Percentiles rank a stretch among this genome's conserved stretches.
phyloP scores from a whole-genome alignment of 2,888 invertebrate species.

The Trichogramma evanescens region DNA sequence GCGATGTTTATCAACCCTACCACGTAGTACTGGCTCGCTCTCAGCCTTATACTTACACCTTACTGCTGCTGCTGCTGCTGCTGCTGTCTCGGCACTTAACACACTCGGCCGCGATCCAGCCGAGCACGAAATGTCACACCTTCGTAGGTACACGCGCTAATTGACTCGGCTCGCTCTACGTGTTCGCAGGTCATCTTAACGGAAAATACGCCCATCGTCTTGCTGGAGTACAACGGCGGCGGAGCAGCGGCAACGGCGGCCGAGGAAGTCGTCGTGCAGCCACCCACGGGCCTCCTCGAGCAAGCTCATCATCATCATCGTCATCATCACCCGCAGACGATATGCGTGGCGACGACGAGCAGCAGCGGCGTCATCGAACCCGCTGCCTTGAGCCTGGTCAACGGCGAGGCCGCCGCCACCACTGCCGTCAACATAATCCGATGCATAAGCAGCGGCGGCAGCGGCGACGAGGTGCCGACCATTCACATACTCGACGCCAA shows the following conservation, averaged over 20 bases:
- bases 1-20: too few relatives aligned
- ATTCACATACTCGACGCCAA: constrained; percentile 42
- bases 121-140: too few relatives aligned
- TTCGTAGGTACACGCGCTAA: too few relatives aligned
- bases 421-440: constrained; percentile 34
- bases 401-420: not conserved
- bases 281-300: not conserved
- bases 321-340: not conserved
- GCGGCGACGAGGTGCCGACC: constrained; percentile 38
- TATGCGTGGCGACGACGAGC: not conserved
- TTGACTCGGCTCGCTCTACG: too few relatives aligned
- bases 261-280: not conserved
- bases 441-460: constrained; percentile 33
- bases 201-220: constrained; percentile 17
- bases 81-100: too few relatives aligned
- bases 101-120: too few relatives aligned
- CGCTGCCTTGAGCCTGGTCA: not conserved
- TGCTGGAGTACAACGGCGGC: constrained; percentile 15
- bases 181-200: constrained; percentile 15
- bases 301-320: not conserved
- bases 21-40: too few relatives aligned
- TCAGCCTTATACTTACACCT: too few relatives aligned
- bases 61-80: too few relatives aligned
- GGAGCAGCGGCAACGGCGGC: not conserved
- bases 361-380: not conserved